Evolutionary conservation across 2,888 invertebrate genomes (phyloP), one percentile per base, ranked within the genome.

Genomic region (Stramonita haemastoma): DNA sequence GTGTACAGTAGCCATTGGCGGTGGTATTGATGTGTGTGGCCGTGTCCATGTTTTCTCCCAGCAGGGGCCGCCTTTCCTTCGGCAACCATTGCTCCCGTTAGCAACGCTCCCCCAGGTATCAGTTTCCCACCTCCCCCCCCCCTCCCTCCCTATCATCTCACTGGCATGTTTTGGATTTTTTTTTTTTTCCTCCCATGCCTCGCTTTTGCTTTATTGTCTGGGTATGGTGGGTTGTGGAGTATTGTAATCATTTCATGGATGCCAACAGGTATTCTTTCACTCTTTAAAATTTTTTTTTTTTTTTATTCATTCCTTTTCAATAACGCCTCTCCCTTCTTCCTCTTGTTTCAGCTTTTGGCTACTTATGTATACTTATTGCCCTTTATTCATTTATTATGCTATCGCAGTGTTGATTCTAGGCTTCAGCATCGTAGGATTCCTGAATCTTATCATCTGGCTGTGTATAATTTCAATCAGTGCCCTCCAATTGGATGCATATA

Each of bases 91-190:
- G 46, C 89, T 34, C 66, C 89, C 57, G 60, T 83, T 81, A 87
- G 32, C 83, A 70, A 81, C 83, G 87, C 89, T 32, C 89, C 89
- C 79, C 89, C 89, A 89, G 89, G 89, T 89, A 89, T 34, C 66
- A 66, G 66, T 66, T 73, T 8, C n/a, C n/a, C 73, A 1, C n/a
- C 26, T 79, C 1, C 15, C 15, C 32, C 17, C 11, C 4, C 15
- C 32, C 8, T 81, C 34, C 81, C 36, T n/a, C 19, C 81, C 19
- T 81, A 4, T 36, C 81, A 46, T 46, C 36, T 83, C 8, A 4
- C n/a, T 73, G n/a, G 22, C 26, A 36, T 83, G 8, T 36, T 29
- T 22, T 83, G 36, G 19, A 15, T 36, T 36, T 6, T 22, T 83
- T 11, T 26, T 19, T 83, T 83, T 26, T 83, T 34, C 46, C 46